Conservation (phyloP, 2,888 invertebrate species). For the Eristalinus aeneus region DNA sequence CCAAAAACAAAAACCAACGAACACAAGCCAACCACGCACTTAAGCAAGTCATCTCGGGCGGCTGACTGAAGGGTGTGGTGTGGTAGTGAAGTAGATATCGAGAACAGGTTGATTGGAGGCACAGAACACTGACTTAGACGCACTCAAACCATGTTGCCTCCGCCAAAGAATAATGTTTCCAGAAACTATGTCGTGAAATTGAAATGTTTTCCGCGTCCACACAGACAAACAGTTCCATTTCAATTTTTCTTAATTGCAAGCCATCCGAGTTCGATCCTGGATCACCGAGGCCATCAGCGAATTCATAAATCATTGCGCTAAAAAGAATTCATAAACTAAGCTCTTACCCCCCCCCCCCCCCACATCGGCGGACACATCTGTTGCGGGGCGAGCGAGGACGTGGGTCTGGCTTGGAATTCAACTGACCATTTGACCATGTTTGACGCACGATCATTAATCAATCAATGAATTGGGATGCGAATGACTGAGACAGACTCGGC, state of each 20-base stretch:
- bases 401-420: constrained; percentile 22
- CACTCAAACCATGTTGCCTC: background rate
- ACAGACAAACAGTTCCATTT: background rate
- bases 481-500: background rate
- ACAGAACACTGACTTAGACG: background rate
- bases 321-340: constrained; percentile 34
- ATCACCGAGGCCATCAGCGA: constrained; percentile 53
- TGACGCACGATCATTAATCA: constrained; percentile 64
- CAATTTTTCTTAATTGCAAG: constrained; percentile 22
- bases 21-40: constrained; percentile 1
- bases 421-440: constrained; percentile 58
- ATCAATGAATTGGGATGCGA: constrained; percentile 39
- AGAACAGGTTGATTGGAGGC: constrained; percentile 23
- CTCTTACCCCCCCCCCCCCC: background rate
- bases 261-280: constrained; percentile 40
- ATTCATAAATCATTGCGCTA: constrained; percentile 62
- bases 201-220: constrained; percentile 10
- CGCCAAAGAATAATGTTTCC: background rate
- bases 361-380: background rate
- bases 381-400: too few species aligned
- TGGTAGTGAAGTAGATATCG: background rate
- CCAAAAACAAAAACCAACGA: background rate
- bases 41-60: background rate
- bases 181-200: constrained; percentile 16
- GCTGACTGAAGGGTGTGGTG: background rate